Base-by-base conservation (phyloP, 2,113 vertebrate species). In the Psophia crepitans region DNA sequence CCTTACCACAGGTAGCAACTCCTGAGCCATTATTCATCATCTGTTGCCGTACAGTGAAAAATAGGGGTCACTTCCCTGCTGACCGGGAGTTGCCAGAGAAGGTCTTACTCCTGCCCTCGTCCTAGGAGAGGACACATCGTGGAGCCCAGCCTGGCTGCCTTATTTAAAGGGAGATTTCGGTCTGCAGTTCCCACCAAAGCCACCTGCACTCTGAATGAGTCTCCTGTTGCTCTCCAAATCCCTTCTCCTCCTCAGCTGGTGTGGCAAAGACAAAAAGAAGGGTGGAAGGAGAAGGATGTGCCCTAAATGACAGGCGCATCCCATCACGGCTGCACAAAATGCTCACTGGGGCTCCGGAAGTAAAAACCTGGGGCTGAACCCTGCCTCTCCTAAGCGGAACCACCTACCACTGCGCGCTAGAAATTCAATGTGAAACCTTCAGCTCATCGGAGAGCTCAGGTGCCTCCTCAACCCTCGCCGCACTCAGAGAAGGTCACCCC, bases 11-110 rank as follows among this genome's bases (percentile, higher is more conserved):
- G 87, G 84, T 32, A 77, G 84, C 49, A 74, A 20, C 88, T 69
- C 49, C 70, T 33, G 90, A 88, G 92, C 49, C 39, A 69, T 90
- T 88, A 66, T 23, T 94, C 93, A 88, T 95, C 84, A 24, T 76
- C 87, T 85, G 44, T 10, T 73, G 75, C 49, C 80, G 20, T 2
- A 24, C 7, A 22, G 66, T 85, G 87, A 96, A 92, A 93, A 83
- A 94, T 35, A 57, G 77, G 74, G 85, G 84, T 91, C 83, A 73
- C 8, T 30, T 79, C 77, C 57, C 57, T 84, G 73, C 43, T 76
- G 77, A 49, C 89, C 84, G 64, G 14, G 63, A 58, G 5, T 69
- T 63, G 87, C 5, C 1, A 66, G 68, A 66, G 35, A 51, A 84
- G 30, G 37, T 57, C 48, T 56, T 11, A n/a, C 73, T 76, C 92